Evolutionary conservation across 2,113 vertebrate species (phyloP).

Genomic region (Apus apus): DNA sequence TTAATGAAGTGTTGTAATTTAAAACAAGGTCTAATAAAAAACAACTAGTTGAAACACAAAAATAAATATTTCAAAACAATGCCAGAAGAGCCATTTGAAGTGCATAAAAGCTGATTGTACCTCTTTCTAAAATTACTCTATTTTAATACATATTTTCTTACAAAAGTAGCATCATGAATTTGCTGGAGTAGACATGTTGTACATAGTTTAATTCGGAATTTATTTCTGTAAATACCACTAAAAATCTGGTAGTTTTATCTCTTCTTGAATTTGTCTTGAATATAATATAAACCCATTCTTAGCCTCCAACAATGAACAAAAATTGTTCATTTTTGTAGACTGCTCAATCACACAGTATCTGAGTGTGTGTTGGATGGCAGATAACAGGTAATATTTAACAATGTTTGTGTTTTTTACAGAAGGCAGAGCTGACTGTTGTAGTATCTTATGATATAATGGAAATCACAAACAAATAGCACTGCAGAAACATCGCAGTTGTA

Average conservation of each 20-base stretch:
- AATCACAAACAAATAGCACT: neutral
- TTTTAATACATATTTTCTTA: neutral
- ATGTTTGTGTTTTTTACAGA: neutral
- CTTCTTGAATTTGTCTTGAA: neutral
- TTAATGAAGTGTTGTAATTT: neutral
- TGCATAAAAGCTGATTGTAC: neutral
- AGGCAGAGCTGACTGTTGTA: neutral
- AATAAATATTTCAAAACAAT: neutral
- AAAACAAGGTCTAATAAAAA: neutral
- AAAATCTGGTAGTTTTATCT: neutral
- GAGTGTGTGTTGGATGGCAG: neutral
- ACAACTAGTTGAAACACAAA: neutral
- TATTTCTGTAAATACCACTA: neutral
- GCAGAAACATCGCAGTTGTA: neutral
- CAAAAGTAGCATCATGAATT: neutral
- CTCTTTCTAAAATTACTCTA: neutral
- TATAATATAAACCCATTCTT: neutral
- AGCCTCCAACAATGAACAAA: neutral
- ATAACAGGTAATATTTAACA: neutral
- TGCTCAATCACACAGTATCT: neutral
- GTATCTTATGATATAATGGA: neutral
- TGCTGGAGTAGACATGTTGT: neutral
- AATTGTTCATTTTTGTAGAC: neutral
- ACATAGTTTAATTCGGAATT: neutral
- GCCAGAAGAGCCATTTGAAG: neutral